A percentile compares a stretch with the other conserved stretches of the same genome.
These are phyloP conservation scores for Periophthalmus magnuspinnatus DNA, from an alignment of 2,797 vertebrate genomes.

Conservation along the genomic window DNA sequence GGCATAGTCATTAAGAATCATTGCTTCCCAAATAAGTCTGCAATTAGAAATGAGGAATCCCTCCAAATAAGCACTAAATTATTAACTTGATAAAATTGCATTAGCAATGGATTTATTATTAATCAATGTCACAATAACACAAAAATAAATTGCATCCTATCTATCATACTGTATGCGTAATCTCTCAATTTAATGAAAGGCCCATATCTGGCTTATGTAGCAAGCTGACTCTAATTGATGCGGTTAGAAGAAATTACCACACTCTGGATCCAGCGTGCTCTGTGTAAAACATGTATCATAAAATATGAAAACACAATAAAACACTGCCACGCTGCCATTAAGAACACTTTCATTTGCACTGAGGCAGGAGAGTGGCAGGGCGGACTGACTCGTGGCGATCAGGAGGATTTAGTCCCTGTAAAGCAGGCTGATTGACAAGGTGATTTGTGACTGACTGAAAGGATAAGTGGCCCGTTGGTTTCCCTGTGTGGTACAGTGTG, in stretches of 20 bases:
- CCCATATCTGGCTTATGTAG: conserved; percentile 42
- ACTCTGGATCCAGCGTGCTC: conserved; percentile 42
- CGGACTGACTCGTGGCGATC: conserved; percentile 54
- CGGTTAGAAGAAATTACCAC: conserved; percentile 57
- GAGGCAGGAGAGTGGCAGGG: conserved; percentile 62
- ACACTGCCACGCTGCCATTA: conserved; percentile 63
- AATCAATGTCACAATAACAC: conserved; percentile 38
- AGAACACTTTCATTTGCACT: conserved; percentile 60
- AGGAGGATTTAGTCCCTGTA: conserved; percentile 63
- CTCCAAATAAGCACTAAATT: conserved; percentile 21
- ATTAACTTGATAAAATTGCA: conserved; percentile 22
- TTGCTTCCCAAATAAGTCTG: neutral
- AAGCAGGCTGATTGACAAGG: conserved; percentile 67
- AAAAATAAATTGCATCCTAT: conserved; percentile 50
- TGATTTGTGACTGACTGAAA: conserved; percentile 75
- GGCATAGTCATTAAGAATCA: neutral
- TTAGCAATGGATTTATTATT: conserved; percentile 35
- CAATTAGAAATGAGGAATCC: conserved; percentile 7
- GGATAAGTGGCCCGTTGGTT: conserved; percentile 62
- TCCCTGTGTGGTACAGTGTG: conserved; percentile 38
- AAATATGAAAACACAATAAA: conserved; percentile 72
- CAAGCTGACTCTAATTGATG: conserved; percentile 59
- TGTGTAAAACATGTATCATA: conserved; percentile 67
- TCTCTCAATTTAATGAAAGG: conserved; percentile 58
- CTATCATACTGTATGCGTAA: conserved; percentile 42